These are phyloP conservation scores for Erannis defoliaria DNA, from an alignment of 2,888 invertebrate species.

Conservation along the genomic window DNA sequence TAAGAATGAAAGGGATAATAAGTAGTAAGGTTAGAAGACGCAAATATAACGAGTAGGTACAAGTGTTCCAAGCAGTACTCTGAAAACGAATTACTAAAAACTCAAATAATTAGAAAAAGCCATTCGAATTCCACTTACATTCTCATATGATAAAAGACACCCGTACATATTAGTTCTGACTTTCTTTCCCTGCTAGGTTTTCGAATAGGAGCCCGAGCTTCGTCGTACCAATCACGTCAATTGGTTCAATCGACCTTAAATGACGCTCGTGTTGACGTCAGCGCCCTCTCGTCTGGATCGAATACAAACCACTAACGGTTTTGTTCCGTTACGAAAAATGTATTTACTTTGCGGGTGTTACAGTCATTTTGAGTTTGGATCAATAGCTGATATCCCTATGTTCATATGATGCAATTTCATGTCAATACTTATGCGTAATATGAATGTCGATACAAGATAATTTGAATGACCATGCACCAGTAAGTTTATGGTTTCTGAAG, in stretches of 20 bases:
- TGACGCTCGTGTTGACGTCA: conserved; percentile 81
- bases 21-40: too few relatives aligned
- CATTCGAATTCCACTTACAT: too few relatives aligned
- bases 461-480: too few relatives aligned
- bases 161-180: not conserved
- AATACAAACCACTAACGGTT: conserved; percentile 62
- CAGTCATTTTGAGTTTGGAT: conserved; percentile 36
- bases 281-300: conserved; percentile 69
- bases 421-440: not conserved
- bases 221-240: conserved; percentile 76
- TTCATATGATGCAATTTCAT: conserved; percentile 23
- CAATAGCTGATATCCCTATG: conserved; percentile 33
- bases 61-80: too few relatives aligned
- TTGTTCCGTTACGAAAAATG: conserved; percentile 61
- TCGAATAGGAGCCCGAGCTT: conserved; percentile 32
- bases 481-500: too few relatives aligned
- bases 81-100: too few relatives aligned
- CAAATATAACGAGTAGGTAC: too few relatives aligned
- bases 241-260: conserved; percentile 74
- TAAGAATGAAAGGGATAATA: too few relatives aligned
- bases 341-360: conserved; percentile 25
- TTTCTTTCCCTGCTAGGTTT: conserved; percentile 25
- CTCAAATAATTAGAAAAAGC: too few relatives aligned
- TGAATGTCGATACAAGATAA: too few relatives aligned
- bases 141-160: not conserved